Conservation (phyloP, 1,140 invertebrate genomes). For the Semibalanus balanoides region DNA sequence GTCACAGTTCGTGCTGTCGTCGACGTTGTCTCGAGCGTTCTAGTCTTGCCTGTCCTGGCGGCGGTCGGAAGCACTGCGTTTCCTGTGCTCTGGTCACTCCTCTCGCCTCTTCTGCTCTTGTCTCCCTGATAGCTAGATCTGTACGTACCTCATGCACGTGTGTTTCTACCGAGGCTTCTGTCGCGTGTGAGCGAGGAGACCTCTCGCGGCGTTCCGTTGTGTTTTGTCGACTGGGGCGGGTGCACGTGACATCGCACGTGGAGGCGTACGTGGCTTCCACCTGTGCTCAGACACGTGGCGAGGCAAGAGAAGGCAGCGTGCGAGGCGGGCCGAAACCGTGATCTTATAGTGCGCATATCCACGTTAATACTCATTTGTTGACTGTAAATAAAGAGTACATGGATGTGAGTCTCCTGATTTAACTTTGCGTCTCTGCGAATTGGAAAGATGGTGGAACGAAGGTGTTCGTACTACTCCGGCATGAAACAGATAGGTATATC, state of each 20-base stretch:
- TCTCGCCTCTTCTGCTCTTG: not conserved
- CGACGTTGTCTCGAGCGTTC: constrained; percentile 1
- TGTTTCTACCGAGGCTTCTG: not conserved
- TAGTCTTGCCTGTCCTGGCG: not conserved
- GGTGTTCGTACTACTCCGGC: too few relatives aligned
- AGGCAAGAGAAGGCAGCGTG: not conserved
- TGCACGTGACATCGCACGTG: not conserved
- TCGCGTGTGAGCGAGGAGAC: too few relatives aligned
- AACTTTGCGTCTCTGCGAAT: too few relatives aligned
- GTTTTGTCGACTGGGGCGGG: not conserved
- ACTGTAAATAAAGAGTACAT: constrained; percentile 2
- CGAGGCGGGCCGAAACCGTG: not conserved
- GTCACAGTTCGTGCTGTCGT: not conserved
- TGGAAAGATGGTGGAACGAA: too few relatives aligned
- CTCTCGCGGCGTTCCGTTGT: too few relatives aligned
- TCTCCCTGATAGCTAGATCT: not conserved
- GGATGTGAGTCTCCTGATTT: not conserved
- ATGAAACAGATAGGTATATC: too few relatives aligned
- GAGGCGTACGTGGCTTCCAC: not conserved
- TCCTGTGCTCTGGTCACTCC: not conserved
- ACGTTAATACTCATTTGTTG: constrained; percentile 2
- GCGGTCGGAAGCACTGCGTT: too few relatives aligned
- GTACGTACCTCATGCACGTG: not conserved
- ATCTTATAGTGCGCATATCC: not conserved
- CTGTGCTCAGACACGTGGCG: not conserved